Evolutionary conservation across 1,140 invertebrate genomes (phyloP).

Genomic region (Sitobion miscanthi): DNA sequence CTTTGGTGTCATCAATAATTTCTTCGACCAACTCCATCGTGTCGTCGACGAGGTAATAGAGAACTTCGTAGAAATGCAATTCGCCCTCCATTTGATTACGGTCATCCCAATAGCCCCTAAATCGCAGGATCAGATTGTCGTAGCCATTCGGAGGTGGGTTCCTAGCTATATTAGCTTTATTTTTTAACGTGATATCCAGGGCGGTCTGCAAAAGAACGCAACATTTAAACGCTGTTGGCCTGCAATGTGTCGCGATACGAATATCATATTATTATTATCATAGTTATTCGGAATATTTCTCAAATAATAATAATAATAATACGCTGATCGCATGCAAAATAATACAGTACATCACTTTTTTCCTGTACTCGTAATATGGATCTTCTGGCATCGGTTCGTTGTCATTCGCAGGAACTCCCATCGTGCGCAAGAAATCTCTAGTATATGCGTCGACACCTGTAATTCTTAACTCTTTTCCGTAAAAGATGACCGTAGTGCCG

Average conservation of each 20-base stretch:
- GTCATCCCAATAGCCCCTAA: slow-evolving; percentile 44
- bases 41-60: background rate
- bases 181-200: background rate
- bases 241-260: background rate
- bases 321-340: background rate
- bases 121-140: background rate
- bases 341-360: slow-evolving; percentile 20
- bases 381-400: slow-evolving; percentile 3
- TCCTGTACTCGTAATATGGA: slow-evolving; percentile 30
- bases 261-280: background rate
- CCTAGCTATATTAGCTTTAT: background rate
- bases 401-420: background rate
- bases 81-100: background rate
- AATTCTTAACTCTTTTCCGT: slow-evolving; percentile 22
- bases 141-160: background rate
- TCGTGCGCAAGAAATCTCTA: slow-evolving; percentile 31
- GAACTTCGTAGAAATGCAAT: slow-evolving; percentile 24
- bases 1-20: background rate
- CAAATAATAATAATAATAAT: background rate
- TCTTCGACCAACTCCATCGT: slow-evolving; percentile 15
- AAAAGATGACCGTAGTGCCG: background rate
- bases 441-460: slow-evolving; percentile 14
- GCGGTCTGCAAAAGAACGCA: background rate
- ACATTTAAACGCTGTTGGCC: background rate
- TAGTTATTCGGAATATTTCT: background rate